Evolutionary conservation across 2,797 vertebrate species (phyloP), one percentile per base, ranked within the genome.

Genomic region (Serranus cabrilla): DNA sequence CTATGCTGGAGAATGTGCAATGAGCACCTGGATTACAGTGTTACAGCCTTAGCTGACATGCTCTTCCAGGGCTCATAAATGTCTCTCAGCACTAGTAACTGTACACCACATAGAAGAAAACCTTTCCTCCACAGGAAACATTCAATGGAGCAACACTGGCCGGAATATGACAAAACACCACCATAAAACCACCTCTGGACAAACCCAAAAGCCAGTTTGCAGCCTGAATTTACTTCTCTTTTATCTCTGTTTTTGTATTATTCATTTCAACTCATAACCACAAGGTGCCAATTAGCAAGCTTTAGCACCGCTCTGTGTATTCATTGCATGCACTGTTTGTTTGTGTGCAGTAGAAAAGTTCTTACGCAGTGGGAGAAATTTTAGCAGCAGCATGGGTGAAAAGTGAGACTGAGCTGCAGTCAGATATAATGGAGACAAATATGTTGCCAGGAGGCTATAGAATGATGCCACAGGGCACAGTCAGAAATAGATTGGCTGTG

Each of bases 351-450:
- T 43, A 73, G 63, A 62, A 50, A 39, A 50, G 52, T 59, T 42
- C 25, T 39, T 20, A 54, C 50, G 62, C 34, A 23, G 1, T 6
- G 21, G 21, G 46, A 54, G 31, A 58, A 54, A 49, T 59, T 55
- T 54, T 50, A 66, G 49, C 51, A 21, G 46, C 25, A 49, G 16
- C 11, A 51, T 12, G n/a, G 11, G 8, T 71, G 25, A 52, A 77
- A 59, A 37, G 46, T 20, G n/a, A 76, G 69, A 18, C 55, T 74
- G 67, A 67, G 49, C n/a, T 55, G 64, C 25, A 43, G 66, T 80
- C 62, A 73, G 62, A 63, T 61, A 62, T 71, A 84, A 89, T 77
- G 52, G 72, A 77, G 80, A 76, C 69, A 59, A 84, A 82, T 72
- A 56, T 20, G 7, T 61, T 61, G 64, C 43, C 70, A 34, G 43